These are phyloP conservation scores for Sphaerophoria rueppellii DNA, from an alignment of 2,888 invertebrate genomes.

Conservation along the genomic window DNA sequence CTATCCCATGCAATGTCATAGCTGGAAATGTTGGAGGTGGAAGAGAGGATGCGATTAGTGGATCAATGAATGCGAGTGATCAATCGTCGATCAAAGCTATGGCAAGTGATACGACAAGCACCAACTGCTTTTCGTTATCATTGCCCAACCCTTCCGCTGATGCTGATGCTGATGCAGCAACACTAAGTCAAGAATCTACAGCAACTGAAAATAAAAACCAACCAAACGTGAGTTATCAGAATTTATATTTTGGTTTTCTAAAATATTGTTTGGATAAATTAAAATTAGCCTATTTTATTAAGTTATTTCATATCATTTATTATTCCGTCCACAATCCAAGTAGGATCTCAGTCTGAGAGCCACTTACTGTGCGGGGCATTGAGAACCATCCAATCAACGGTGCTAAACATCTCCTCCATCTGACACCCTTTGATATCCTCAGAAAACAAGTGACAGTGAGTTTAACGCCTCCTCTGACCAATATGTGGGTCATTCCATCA, in stretches of 20 bases:
- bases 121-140: constrained; percentile 57
- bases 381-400: no score
- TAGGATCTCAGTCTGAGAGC: no score
- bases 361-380: no score
- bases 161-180: neutral
- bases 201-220: constrained; percentile 39
- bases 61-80: constrained; percentile 48
- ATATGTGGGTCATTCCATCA: no score
- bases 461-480: no score
- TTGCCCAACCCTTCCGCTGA: constrained; percentile 54
- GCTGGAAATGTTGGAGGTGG: constrained; percentile 23
- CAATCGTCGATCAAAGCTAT: constrained; percentile 27
- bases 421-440: no score
- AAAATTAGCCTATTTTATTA: no score
- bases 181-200: constrained; percentile 32
- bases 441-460: no score
- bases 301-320: no score
- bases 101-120: constrained; percentile 54
- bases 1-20: constrained; percentile 48
- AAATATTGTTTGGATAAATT: no score
- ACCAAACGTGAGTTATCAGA: constrained; percentile 48
- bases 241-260: neutral
- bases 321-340: no score
- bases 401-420: no score
- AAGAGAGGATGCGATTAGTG: constrained; percentile 13